Base-by-base conservation (phyloP, 35 echinoderm and acorn worm genomes). In the Patiria miniata region DNA sequence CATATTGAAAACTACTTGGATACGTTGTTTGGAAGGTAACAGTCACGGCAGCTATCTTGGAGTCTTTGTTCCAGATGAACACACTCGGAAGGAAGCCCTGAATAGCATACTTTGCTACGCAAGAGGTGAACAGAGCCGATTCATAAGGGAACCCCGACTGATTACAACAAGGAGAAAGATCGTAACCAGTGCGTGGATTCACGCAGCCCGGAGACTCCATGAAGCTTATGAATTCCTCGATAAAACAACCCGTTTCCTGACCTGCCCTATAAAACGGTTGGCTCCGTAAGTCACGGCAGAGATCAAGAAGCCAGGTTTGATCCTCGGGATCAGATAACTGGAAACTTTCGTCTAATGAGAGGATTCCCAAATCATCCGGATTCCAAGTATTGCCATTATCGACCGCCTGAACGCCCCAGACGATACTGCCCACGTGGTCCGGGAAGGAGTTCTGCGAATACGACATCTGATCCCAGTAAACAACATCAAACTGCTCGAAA, bases 401-500 rank as follows among this genome's bases (percentile, higher is more conserved):
- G 22, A 84, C 21, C 14, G 91, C 76, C 30, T 78, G 40, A 22
- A 88, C 39, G 8, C 91, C 91, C 77, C 77, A 81, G 23, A 89
- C 37, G 68, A 89, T 47, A 7, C 23, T 39, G 40, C 39, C 39
- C 21, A 19, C 21, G n/a, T 39, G 26, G 18, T 47, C 39, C 3
- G 9, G 8, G 8, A 32, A 39, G 7, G 7, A 10, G 12, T 8
- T 4, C 12, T 47, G 21, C 9, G 34, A 40, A 47, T 59, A 97
- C 17, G 33, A 8, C 22, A 90, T 93, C 37, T 23, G 33, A 6
- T 86, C 42, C 79, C 83, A 89, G 40, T 93, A 97, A 8, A 86
- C 36, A 32, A 79, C 22, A 65, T 90, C 91, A 39, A 89, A 97
- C 28, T 83, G 94, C 59, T 97, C 94, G 8, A 97, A 84, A 21